phyloP scores from a whole-genome alignment of 2,797 vertebrate species.

The Acanthurus leucopareius region DNA sequence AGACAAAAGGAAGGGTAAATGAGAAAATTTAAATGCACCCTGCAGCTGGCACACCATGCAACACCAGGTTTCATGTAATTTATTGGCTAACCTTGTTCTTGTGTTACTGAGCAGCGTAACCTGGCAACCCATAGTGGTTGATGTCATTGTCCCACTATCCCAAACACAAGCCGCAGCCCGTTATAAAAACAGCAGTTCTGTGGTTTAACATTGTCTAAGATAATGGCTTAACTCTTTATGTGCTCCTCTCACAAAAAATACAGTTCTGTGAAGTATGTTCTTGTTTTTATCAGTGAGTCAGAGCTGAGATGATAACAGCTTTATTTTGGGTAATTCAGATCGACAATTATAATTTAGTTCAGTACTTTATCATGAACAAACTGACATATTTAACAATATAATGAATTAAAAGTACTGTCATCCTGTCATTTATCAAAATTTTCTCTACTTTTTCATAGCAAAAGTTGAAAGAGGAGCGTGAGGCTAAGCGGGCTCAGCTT shows the following conservation, averaged over 20 bases:
- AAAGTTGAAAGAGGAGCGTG: conserved; percentile 94
- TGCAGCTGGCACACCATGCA: conserved; percentile 28
- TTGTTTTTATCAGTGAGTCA: neutral
- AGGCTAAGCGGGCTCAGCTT: conserved; percentile 90
- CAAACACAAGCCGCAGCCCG: conserved; percentile 13
- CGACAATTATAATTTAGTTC: neutral
- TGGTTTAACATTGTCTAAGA: conserved; percentile 12
- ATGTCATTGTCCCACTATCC: conserved; percentile 36
- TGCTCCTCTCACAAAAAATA: neutral
- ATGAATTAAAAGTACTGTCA: neutral
- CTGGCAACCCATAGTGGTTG: conserved; percentile 60
- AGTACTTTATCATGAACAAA: neutral
- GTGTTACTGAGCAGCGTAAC: conserved; percentile 76
- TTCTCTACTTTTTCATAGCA: conserved; percentile 83
- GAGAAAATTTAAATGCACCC: conserved; percentile 44
- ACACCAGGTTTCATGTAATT: conserved; percentile 61
- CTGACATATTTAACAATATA: neutral
- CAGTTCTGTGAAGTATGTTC: neutral
- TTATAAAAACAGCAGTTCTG: conserved; percentile 12
- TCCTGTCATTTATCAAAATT: neutral
- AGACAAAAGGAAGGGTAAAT: conserved; percentile 41
- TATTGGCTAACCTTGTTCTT: conserved; percentile 71
- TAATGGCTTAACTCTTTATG: neutral
- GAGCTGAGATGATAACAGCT: neutral
- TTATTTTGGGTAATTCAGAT: neutral